These are phyloP conservation scores for Cynoglossus semilaevis DNA, from an alignment of 2,113 vertebrate genomes.

Conservation along the genomic window DNA sequence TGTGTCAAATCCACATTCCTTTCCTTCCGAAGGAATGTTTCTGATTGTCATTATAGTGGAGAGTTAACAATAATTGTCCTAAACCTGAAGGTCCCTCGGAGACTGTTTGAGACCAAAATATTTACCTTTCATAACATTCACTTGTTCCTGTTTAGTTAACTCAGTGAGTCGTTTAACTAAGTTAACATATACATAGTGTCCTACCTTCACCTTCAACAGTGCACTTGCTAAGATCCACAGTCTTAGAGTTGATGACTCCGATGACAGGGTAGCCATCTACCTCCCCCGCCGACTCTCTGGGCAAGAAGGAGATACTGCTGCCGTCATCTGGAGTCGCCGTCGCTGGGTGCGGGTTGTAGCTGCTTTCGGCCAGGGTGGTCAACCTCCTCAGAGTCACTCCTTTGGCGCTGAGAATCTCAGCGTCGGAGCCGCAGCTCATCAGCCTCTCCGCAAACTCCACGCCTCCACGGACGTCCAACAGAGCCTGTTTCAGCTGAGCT, in stretches of 20 bases:
- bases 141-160: no score
- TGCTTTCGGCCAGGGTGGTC: constrained; percentile 68
- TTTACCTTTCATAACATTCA: no score
- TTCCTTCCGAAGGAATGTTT: constrained; percentile 28
- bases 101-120: no score
- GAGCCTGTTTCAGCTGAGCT: constrained; percentile 85
- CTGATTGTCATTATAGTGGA: no score
- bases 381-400: constrained; percentile 80
- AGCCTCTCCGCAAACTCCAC: constrained; percentile 85
- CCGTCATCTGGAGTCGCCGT: constrained; percentile 59
- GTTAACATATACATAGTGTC: neutral
- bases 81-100: no score
- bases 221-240: constrained; percentile 82
- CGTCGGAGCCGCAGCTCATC: constrained; percentile 79
- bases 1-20: constrained; percentile 47
- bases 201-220: constrained; percentile 85
- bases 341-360: constrained; percentile 60
- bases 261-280: constrained; percentile 83
- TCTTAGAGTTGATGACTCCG: constrained; percentile 78
- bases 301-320: constrained; percentile 78
- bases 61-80: no score
- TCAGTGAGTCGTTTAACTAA: no score
- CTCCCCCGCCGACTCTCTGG: constrained; percentile 78
- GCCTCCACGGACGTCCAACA: constrained; percentile 78
- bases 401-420: constrained; percentile 86